Evolutionary conservation across 2,113 vertebrate species (phyloP), one percentile per base, ranked within the genome.

Genomic region (Oncorhynchus tshawytscha): DNA sequence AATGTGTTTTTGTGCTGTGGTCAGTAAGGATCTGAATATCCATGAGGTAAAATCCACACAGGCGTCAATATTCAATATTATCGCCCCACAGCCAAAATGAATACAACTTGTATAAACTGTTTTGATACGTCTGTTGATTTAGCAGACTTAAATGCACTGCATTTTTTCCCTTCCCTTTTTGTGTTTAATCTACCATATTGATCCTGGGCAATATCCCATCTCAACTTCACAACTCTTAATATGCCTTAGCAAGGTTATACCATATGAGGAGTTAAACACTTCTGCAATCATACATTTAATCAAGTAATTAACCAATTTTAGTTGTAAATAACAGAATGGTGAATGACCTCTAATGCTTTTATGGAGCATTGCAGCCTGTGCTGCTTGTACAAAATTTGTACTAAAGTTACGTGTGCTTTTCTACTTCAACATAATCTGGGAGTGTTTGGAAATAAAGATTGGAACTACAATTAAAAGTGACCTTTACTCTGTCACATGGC

Each of bases 121-220:
- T 51, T 54, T 75, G 9, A 27, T 39, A 15, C 15, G 24, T 71
- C 13, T 5, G 20, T 60, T 73, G 20, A 60, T 39, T 73, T 48
- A 54, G 4, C 16, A 16, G 49, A 54, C 62, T 51, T 78, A 29
- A 62, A 66, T 74, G 15, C 65, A 67, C 65, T 54, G 51, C 16
- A 62, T 62, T 24, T 24, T 62, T 62, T 7, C 24, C 3, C 51
- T 18, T 45, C 39, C 39, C 0, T 45, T 62, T 62, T 22, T 62
- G 59, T 62, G n/a, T 62, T 62, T 54, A 18, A 15, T 54, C 16
- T 54, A 54, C 51, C 51, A 4, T 18, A 16, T 18, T 54, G 16
- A 54, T 54, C 51, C 51, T 54, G 15, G 3, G 15, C 3, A 54
- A 22, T 62, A 62, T 62, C 18, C 18, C n/a, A 62, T 62, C 7